A percentile compares a stretch with the other conserved stretches of the same genome.
Evolutionary conservation across 1,140 invertebrate genomes (phyloP).

Genomic region (Sminthurinus signatus): DNA sequence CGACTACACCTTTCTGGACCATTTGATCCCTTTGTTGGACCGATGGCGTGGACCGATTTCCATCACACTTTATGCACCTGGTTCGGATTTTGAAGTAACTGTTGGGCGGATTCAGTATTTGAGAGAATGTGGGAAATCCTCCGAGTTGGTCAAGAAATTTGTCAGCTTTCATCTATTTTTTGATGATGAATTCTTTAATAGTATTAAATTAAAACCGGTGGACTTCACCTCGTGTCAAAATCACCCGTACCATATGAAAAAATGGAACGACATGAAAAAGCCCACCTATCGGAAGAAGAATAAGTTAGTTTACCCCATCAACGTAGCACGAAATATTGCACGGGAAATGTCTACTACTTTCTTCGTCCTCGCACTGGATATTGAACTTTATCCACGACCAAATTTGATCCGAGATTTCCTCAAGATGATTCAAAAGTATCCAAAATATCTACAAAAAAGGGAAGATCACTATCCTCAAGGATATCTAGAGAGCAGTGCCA

Average conservation of each 20-base stretch:
- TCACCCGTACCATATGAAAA: neutral
- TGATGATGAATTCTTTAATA: neutral
- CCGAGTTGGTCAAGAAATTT: neutral
- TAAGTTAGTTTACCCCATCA: slow-evolving; percentile 64
- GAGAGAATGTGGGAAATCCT: neutral
- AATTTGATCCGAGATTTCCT: slow-evolving; percentile 15
- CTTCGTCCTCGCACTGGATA: slow-evolving; percentile 46
- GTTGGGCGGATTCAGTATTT: slow-evolving; percentile 35
- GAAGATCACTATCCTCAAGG: slow-evolving; percentile 43
- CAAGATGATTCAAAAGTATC: slow-evolving; percentile 26
- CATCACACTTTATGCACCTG: slow-evolving; percentile 46
- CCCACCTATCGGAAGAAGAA: slow-evolving; percentile 32
- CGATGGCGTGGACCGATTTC: slow-evolving; percentile 48
- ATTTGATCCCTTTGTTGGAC: slow-evolving; percentile 44
- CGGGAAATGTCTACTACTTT: slow-evolving; percentile 44
- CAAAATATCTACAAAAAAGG: too few species aligned
- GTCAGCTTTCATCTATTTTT: slow-evolving; percentile 12
- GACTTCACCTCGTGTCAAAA: neutral
- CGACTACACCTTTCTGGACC: slow-evolving; percentile 45
- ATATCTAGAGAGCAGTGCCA: slow-evolving; percentile 48
- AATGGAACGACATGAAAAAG: neutral
- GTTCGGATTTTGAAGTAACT: slow-evolving; percentile 41
- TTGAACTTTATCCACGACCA: slow-evolving; percentile 43
- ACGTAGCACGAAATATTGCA: slow-evolving; percentile 51
- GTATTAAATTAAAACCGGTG: neutral